These are phyloP conservation scores for Diabrotica balteata DNA, from an alignment of 2,888 invertebrate species.

Conservation along the genomic window DNA sequence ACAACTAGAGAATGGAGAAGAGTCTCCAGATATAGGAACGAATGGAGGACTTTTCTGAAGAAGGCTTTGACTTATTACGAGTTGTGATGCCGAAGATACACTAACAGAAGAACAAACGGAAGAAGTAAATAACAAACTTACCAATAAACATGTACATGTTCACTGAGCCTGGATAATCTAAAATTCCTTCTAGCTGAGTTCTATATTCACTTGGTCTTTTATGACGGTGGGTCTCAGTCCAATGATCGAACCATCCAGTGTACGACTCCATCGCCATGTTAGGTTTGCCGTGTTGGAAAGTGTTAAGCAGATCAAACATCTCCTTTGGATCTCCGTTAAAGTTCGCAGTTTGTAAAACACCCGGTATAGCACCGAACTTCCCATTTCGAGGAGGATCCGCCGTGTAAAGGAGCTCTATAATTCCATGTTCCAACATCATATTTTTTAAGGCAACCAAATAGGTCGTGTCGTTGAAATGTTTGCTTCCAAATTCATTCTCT, in stretches of 20 bases:
- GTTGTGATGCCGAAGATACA: no score
- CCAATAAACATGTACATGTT: slow-evolving; percentile 93
- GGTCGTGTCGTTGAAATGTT: slow-evolving; percentile 49
- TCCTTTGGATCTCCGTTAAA: slow-evolving; percentile 60
- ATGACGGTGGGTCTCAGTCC: slow-evolving; percentile 57
- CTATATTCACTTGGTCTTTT: slow-evolving; percentile 60
- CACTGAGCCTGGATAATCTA: slow-evolving; percentile 56
- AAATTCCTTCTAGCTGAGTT: slow-evolving; percentile 35
- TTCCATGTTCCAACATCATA: slow-evolving; percentile 52
- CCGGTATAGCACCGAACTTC: slow-evolving; percentile 55
- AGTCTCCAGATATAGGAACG: no score
- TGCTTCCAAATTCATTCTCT: slow-evolving; percentile 93
- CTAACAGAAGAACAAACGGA: no score
- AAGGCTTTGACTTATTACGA: no score
- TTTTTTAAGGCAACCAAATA: slow-evolving; percentile 60
- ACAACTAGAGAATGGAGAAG: no score
- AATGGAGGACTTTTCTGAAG: no score
- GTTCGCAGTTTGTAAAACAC: slow-evolving; percentile 63
- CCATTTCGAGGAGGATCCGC: slow-evolving; percentile 59
- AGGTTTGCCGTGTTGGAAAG: slow-evolving; percentile 62
- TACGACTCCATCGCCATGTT: slow-evolving; percentile 67
- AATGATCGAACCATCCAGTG: slow-evolving; percentile 67
- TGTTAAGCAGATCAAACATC: slow-evolving; percentile 58
- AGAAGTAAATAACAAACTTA: slow-evolving; percentile 36
- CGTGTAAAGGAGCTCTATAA: slow-evolving; percentile 62